Evolutionary conservation across 1,140 invertebrate species (phyloP).

Genomic region (Acromyrmex heyeri): DNA sequence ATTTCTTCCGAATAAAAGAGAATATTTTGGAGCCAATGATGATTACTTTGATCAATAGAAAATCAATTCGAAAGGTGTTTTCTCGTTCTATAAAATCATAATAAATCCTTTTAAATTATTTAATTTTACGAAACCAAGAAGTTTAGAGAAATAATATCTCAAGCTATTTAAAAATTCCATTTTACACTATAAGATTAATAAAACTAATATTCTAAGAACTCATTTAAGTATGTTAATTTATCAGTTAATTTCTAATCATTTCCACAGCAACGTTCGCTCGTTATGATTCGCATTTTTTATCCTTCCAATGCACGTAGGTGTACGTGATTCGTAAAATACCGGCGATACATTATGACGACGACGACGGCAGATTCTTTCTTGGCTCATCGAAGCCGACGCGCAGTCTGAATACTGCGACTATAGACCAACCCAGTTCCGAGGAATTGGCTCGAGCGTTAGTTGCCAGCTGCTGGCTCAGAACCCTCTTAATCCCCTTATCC

Average conservation of each 20-base stretch:
- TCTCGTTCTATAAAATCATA: not conserved
- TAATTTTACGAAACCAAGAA: not conserved
- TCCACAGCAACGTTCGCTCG: not conserved
- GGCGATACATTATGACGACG: not conserved
- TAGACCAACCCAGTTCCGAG: not conserved
- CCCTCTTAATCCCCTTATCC: constrained; percentile 45
- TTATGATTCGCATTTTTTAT: not conserved
- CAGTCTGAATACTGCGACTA: constrained; percentile 29
- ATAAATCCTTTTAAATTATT: not conserved
- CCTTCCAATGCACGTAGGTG: constrained; percentile 17
- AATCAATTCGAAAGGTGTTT: not conserved
- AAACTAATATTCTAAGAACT: not conserved
- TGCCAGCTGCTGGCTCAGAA: constrained; percentile 32
- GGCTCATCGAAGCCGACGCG: constrained; percentile 22
- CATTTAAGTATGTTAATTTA: not conserved
- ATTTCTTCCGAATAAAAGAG: not conserved
- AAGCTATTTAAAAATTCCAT: constrained; percentile 3
- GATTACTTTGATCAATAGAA: not conserved
- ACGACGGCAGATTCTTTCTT: constrained; percentile 3
- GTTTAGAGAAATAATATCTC: not conserved
- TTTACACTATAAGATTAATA: not conserved
- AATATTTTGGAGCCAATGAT: not conserved
- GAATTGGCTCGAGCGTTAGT: constrained; percentile 31
- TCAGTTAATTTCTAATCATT: constrained; percentile 8
- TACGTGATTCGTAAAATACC: constrained; percentile 28